Evolutionary conservation across 2,113 vertebrate species (phyloP), one percentile per base, ranked within the genome.

Genomic region (Gila orcuttii): DNA sequence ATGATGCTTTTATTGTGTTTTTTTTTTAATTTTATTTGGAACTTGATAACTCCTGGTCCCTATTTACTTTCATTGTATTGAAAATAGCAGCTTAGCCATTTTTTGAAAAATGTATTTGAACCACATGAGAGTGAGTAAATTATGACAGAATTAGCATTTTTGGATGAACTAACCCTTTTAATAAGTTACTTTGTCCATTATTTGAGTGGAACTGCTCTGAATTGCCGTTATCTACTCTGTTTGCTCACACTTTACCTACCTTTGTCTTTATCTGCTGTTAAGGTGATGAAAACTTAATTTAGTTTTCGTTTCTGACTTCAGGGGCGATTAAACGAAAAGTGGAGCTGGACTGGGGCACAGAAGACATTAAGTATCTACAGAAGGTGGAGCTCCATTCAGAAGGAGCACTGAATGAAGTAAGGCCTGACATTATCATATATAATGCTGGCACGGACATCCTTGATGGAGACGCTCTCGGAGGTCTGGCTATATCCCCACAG

Each of bases 381-480:
- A 97, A 97, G 82, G 96, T 99, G 15, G 95, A 96, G 85, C 93
- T 94, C 23, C 96, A 97, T 0, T 90, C 94, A 45, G 94, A 96
- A 64, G 95, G 92, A 23, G 94, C 97, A 0, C 91, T 99, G 85
- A 96, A 96, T 1, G 97, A 99, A 86, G 88, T 96, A 23, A 90
- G 39, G 4, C 95, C 98, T 0, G 96, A 99, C 42, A 93, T 99
- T 47, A 87, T 99, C 1, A 87, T 99, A 17, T 99, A 99, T 91
- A 99, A 99, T 0, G 98, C 97, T 0, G 98, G 97, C 81, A 99
- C 97, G 0, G 98, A 99, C 88, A 84, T 99, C 84, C 92, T 99
- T 71, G 97, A 98, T 3, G 97, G 97, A 0, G 98, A 99, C 88
- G 96, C 96, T 0, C 92, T 99, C 0, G 98, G 98, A 86, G 98